Percentiles rank a stretch among this genome's conserved stretches.
Conservation (phyloP, 2,113 vertebrate genomes). For the Panthera tigris region DNA sequence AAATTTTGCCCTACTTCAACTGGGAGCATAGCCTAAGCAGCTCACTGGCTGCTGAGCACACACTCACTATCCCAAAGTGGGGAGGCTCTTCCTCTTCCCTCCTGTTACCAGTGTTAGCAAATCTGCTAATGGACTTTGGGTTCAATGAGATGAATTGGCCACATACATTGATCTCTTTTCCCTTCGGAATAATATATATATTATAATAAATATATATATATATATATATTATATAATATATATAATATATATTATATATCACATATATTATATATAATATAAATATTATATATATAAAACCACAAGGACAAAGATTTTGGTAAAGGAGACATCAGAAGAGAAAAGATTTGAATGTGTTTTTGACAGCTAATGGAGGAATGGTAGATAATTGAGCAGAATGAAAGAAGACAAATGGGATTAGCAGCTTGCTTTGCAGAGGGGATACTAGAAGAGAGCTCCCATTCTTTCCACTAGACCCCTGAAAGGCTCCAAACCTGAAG, state of each 20-base stretch:
- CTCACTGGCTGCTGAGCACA: not conserved
- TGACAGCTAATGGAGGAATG: not conserved
- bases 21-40: not conserved
- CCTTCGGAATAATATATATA: not conserved
- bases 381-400: not conserved
- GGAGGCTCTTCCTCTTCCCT: not conserved
- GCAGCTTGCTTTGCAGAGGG: not conserved
- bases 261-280: too few relatives aligned
- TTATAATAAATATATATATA: too few relatives aligned
- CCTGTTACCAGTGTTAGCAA: accelerated
- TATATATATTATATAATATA: too few relatives aligned
- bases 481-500: not conserved
- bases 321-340: not conserved
- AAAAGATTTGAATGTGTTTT: not conserved
- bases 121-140: not conserved
- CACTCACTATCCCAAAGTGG: not conserved
- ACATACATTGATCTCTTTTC: not conserved
- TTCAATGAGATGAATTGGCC: not conserved
- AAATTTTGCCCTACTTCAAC: not conserved
- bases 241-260: too few relatives aligned
- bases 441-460: not conserved
- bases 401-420: not conserved
- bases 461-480: not conserved
- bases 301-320: not conserved
- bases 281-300: not conserved